A percentile compares a stretch with the other conserved stretches of the same genome.
Evolutionary conservation across 2,888 invertebrate species (phyloP).

Genomic region (Pollenia griseotomentosa): DNA sequence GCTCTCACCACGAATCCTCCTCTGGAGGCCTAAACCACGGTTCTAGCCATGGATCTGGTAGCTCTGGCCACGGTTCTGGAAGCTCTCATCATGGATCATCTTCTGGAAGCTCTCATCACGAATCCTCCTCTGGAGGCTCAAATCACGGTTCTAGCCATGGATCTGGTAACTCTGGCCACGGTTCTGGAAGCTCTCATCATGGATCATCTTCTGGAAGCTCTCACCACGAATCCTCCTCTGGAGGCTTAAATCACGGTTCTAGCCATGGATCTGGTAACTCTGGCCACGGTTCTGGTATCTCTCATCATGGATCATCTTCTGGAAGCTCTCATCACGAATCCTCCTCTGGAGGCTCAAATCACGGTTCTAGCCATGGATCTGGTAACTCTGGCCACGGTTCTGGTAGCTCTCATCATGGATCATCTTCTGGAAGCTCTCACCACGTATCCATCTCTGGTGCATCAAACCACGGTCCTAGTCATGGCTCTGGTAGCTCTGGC

Average conservation of each 20-base stretch:
- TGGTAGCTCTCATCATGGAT: not conserved
- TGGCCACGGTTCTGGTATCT: not conserved
- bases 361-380: not conserved
- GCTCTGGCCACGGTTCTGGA: conserved; percentile 3
- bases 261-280: conserved; percentile 6
- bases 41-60: not conserved
- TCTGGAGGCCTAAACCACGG: no score
- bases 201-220: not conserved
- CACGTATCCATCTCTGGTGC: not conserved
- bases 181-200: conserved; percentile 12
- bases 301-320: conserved; percentile 4
- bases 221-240: not conserved
- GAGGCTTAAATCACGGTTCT: not conserved
- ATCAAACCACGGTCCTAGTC: not conserved
- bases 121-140: not conserved
- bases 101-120: not conserved
- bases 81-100: conserved; percentile 4
- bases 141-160: not conserved
- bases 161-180: not conserved
- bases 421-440: not conserved
- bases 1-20: not conserved
- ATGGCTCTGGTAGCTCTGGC: not conserved
- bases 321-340: not conserved
- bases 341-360: no score
- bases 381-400: conserved; percentile 14